Evolutionary conservation across 2,113 vertebrate species (phyloP).

Genomic region (Leiothrix lutea): DNA sequence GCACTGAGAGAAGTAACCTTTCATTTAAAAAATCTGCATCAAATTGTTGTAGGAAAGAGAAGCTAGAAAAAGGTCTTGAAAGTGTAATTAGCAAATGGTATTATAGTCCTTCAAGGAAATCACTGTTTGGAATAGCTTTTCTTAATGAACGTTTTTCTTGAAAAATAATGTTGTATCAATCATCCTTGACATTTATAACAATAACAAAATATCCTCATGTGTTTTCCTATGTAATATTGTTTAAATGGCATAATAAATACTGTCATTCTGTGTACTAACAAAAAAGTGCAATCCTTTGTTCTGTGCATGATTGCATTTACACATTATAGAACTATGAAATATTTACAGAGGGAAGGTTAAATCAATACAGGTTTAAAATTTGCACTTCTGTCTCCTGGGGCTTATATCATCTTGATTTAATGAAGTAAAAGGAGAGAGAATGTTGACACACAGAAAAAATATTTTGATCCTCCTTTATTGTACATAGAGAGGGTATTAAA

Average conservation of each 20-base stretch:
- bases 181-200: slow-evolving; percentile 27
- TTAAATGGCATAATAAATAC: slow-evolving; percentile 63
- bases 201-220: not conserved
- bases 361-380: slow-evolving; percentile 78
- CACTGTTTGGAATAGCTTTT: not conserved
- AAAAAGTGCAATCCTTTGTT: slow-evolving; percentile 60
- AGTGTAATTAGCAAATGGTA: not conserved
- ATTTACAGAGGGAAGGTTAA: slow-evolving; percentile 79
- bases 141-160: slow-evolving; percentile 11
- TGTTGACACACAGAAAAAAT: slow-evolving; percentile 68
- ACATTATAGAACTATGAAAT: slow-evolving; percentile 72
- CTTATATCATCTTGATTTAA: slow-evolving; percentile 77
- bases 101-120: slow-evolving; percentile 10
- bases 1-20: not conserved
- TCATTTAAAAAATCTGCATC: not conserved
- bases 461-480: slow-evolving; percentile 39
- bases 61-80: not conserved
- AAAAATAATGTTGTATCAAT: slow-evolving; percentile 29
- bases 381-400: slow-evolving; percentile 68
- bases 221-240: slow-evolving; percentile 54
- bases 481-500: slow-evolving; percentile 51
- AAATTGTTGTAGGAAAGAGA: not conserved
- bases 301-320: slow-evolving; percentile 55
- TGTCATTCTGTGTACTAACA: slow-evolving; percentile 45
- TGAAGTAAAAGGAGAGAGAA: slow-evolving; percentile 69